Evolutionary conservation across 2,113 vertebrate genomes (phyloP), one percentile per base, ranked within the genome.

Genomic region (Charadrius vociferus): DNA sequence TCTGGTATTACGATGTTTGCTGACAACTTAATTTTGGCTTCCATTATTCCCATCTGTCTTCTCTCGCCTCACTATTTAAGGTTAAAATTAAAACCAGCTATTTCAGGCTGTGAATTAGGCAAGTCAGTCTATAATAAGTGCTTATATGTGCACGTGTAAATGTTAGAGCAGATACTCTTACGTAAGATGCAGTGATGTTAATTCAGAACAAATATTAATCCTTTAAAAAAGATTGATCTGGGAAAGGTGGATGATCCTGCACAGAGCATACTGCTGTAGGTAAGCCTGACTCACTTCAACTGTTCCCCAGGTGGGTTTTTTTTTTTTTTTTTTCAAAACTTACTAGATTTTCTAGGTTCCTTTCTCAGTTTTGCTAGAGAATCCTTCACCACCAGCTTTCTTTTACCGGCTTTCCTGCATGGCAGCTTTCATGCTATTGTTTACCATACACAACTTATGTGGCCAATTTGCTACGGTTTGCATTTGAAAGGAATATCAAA

Each of bases 191-290:
- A 68, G 52, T 53, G 80, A 47, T 94, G 93, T 94, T 92, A 93
- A 92, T 87, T 78, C 61, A 63, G 71, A 87, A 81, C 26, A 37
- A 73, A 27, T 63, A 74, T 55, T 53, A 81, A 94, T 74, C 83
- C 85, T 65, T 32, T 20, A 26, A 58, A n/a, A 34, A 55, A 65
- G 26, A 11, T 0, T 18, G 67, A 32, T 29, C 65, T 68, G 43
- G 36, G 14, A 17, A 63, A 70, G 49, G 23, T 36, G 22, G 53
- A 14, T 39, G 50, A 34, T 67, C 53, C 47, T 55, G 49, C 29
- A 26, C 1, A 5, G 39, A 37, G 32, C 5, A 19, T 37, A 9
- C 55, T 37, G 62, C 78, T 49, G 39, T 3, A n/a, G 32, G 41
- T 22, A 45, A 91, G 43, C 47, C 72, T 7, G 19, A 41, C 32